Conservation (phyloP, 2,113 vertebrate genomes). For the Macroglossus sobrinus region DNA sequence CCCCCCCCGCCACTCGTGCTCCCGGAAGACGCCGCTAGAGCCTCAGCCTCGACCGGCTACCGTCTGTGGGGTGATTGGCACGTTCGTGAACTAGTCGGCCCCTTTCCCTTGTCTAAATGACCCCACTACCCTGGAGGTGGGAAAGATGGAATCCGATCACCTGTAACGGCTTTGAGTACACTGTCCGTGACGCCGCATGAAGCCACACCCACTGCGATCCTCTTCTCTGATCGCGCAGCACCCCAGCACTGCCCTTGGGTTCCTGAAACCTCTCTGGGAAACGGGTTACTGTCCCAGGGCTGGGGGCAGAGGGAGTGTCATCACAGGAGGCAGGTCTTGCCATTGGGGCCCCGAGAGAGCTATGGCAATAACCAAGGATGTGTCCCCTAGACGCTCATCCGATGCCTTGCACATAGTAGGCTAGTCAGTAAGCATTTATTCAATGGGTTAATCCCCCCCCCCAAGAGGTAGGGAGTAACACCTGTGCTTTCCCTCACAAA, state of each 20-base stretch:
- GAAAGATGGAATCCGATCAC: neutral
- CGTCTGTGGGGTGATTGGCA: neutral
- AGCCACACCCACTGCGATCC: neutral
- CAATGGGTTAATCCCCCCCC: neutral
- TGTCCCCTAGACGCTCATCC: neutral
- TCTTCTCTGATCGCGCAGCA: accelerated
- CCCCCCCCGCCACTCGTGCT: neutral
- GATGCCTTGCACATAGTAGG: neutral
- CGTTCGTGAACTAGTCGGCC: too few species aligned
- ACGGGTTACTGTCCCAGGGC: neutral
- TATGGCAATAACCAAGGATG: neutral
- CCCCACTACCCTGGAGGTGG: neutral
- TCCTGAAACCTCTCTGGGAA: neutral
- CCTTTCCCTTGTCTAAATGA: neutral
- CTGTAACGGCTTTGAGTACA: neutral
- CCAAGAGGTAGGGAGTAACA: neutral
- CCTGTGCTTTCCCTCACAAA: neutral
- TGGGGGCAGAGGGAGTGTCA: accelerated
- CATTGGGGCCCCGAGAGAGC: neutral
- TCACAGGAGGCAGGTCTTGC: neutral
- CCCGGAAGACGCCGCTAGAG: neutral
- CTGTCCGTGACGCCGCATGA: neutral
- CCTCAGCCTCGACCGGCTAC: neutral
- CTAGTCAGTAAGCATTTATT: neutral
- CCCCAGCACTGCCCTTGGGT: neutral